Evolutionary conservation across 2,888 invertebrate genomes (phyloP), one percentile per base, ranked within the genome.

Genomic region (Scaeva pyrastri): DNA sequence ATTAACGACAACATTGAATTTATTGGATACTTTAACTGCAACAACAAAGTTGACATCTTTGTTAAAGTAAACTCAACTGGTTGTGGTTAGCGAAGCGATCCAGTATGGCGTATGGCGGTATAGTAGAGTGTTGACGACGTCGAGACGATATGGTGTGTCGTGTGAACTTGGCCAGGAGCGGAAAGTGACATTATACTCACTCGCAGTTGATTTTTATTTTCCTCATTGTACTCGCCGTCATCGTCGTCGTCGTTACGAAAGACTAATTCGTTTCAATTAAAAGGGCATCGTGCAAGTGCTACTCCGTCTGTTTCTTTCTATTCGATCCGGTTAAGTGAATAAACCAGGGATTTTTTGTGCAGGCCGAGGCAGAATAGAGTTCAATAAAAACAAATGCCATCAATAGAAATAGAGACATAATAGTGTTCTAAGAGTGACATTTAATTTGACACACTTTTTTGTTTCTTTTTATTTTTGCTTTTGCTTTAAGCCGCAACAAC

Each of bases 1-100:
- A 85, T 85, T 76, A 85, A 76, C 81, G 85, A 80, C 80, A 55
- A 71, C 80, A 80, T 85, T 76, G 66, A 71, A 64, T 76, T 72
- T 56, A 66, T 84, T 84, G 72, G 71, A 80, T 70, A 75, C 70
- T 64, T 26, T 50, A 84, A 31, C 74, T n/a, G 8, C 50, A 36
- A 68, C 39, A 68, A 68, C 66, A 68, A 68, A n/a, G 31, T 64
- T 64, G 66, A 68, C 50, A 68, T 68, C 66, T 50, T 50, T 66
- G 48, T 50, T 66, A 64, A 39, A 64, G n/a, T 68, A 50, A 50
- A 39, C 50, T 68, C 66, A 50, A 21, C 36, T 50, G 66, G 45
- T 64, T 64, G 39, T 16, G 48, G 48, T 48, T 16, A 36, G 26
- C 48, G 10, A 6, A 36, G 26, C 31, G 10, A 12, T 50, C 50